phyloP scores from a whole-genome alignment of 2,797 vertebrate genomes.

The Sarcoramphus papa region DNA sequence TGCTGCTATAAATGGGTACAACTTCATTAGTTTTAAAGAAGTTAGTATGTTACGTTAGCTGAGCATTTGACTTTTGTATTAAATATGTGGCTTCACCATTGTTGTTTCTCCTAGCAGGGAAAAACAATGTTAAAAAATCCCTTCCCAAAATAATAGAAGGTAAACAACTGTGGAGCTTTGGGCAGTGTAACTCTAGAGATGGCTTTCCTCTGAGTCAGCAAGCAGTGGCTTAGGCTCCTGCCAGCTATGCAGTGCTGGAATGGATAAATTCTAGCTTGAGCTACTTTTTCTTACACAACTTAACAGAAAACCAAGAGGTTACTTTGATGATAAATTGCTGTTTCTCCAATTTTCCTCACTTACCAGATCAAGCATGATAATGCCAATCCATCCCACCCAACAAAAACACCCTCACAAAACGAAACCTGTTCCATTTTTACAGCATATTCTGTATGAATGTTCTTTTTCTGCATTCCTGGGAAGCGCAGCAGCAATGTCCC shows the following conservation, averaged over 20 bases:
- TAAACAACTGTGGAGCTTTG: slow-evolving; percentile 15
- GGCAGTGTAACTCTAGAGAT: not conserved
- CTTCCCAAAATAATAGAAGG: not conserved
- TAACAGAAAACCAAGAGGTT: not conserved
- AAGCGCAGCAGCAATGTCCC: not conserved
- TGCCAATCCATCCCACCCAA: not conserved
- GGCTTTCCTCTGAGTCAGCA: slow-evolving; percentile 48
- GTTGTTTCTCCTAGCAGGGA: not conserved
- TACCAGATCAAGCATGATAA: not conserved
- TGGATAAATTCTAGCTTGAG: not conserved
- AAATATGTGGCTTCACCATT: not conserved
- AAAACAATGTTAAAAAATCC: not conserved
- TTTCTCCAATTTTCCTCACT: not conserved
- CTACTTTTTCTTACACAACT: not conserved
- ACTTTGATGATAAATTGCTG: not conserved
- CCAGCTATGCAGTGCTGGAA: not conserved
- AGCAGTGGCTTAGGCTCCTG: not conserved
- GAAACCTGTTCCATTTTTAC: not conserved
- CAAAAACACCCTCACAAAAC: not conserved
- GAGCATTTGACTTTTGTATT: not conserved
- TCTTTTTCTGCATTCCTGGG: not conserved
- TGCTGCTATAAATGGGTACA: not conserved
- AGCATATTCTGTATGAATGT: not conserved
- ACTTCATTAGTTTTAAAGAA: not conserved
- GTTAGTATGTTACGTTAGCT: not conserved